Evolutionary conservation across 1,140 invertebrate species (phyloP).

Genomic region (Zaprionus ghesquierei): DNA sequence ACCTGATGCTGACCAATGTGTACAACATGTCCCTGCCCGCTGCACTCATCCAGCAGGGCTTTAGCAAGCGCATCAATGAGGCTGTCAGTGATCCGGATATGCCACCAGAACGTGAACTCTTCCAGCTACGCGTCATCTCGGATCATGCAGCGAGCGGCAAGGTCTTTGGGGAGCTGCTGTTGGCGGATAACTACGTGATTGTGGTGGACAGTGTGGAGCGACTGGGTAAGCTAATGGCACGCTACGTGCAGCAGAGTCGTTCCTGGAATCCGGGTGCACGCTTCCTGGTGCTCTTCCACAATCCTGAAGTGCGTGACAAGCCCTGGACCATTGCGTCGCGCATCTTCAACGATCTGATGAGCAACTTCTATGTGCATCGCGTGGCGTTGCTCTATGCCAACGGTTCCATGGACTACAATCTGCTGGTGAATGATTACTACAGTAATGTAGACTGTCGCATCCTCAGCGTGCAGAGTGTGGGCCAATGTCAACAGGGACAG

Average conservation of each 20-base stretch:
- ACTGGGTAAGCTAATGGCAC: constrained; percentile 40
- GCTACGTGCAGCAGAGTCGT: constrained; percentile 41
- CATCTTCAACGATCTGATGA: constrained; percentile 64
- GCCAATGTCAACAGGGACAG: constrained; percentile 50
- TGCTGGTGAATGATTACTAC: constrained; percentile 75
- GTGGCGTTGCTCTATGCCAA: constrained; percentile 69
- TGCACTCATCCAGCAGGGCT: constrained; percentile 63
- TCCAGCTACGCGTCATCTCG: constrained; percentile 65
- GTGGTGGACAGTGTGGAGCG: constrained; percentile 53
- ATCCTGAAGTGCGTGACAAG: constrained; percentile 19
- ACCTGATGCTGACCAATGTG: constrained; percentile 58
- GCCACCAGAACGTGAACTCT: constrained; percentile 24
- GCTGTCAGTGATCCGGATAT: constrained; percentile 28
- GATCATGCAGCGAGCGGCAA: constrained; percentile 8
- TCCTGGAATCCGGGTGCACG: constrained; percentile 79
- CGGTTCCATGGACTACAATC: constrained; percentile 52
- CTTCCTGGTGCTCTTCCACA: constrained; percentile 72
- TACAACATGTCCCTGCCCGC: constrained; percentile 68
- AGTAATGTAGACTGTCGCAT: constrained; percentile 63
- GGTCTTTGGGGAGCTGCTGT: constrained; percentile 42
- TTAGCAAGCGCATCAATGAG: constrained; percentile 58
- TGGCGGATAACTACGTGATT: constrained; percentile 71
- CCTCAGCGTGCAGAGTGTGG: constrained; percentile 56
- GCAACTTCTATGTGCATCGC: constrained; percentile 66
- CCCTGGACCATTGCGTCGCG: constrained; percentile 42